Conservation (phyloP, 2,113 vertebrate species). For the Crotalus helleri region DNA sequence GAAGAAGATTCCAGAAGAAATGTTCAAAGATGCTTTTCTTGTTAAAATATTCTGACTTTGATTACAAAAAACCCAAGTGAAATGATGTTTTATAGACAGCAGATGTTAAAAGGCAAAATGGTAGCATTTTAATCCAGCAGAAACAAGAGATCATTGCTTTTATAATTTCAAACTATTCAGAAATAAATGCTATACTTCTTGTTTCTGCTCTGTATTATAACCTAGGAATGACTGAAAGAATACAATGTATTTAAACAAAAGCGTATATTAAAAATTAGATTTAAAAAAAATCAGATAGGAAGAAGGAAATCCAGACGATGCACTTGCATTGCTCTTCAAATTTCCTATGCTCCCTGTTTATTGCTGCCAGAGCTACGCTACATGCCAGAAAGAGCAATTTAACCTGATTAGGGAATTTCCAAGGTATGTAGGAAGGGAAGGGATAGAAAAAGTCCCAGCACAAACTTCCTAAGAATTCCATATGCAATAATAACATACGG, state of each 20-base stretch:
- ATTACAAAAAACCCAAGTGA: slow-evolving; percentile 40
- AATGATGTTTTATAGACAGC: slow-evolving; percentile 51
- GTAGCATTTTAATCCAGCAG: slow-evolving; percentile 45
- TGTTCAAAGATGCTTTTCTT: slow-evolving; percentile 49
- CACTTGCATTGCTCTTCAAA: not conserved
- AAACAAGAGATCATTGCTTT: slow-evolving; percentile 33
- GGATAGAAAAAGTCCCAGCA: not conserved
- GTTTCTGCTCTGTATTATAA: not conserved
- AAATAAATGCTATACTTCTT: not conserved
- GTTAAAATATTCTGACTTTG: slow-evolving; percentile 50
- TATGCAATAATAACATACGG: not conserved
- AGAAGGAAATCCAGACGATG: not conserved
- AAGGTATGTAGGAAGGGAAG: not conserved
- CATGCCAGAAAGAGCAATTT: not conserved
- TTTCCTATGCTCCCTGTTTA: not conserved
- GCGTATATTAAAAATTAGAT: not conserved
- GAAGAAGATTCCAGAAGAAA: slow-evolving; percentile 52
- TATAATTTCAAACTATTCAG: slow-evolving; percentile 19
- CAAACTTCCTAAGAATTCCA: not conserved
- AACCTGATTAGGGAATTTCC: not conserved
- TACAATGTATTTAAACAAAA: not conserved
- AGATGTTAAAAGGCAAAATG: slow-evolving; percentile 51
- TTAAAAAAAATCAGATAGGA: not conserved
- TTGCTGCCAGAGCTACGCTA: not conserved
- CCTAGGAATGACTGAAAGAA: not conserved